phyloP scores from a whole-genome alignment of 2,113 vertebrate species.

The Otis tarda region DNA sequence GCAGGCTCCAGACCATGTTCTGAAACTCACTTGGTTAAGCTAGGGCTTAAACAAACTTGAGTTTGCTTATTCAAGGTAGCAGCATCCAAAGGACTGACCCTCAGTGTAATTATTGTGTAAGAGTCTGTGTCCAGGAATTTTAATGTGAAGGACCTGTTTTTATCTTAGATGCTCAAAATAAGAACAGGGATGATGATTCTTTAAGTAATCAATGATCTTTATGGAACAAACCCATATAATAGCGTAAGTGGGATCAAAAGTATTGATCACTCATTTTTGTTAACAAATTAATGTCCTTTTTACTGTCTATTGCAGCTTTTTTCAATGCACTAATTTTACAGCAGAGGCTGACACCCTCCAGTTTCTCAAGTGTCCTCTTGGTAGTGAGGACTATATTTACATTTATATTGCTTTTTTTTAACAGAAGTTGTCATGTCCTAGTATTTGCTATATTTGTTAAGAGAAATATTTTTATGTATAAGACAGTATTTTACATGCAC shows the following conservation, averaged over 20 bases:
- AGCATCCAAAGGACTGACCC: not conserved
- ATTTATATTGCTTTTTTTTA: not conserved
- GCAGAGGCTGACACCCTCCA: not conserved
- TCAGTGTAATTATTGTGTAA: not conserved
- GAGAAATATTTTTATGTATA: not conserved
- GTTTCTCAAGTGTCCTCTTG: not conserved
- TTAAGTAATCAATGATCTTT: not conserved
- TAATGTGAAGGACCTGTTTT: not conserved
- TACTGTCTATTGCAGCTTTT: not conserved
- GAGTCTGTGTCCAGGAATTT: not conserved
- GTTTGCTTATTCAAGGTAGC: not conserved
- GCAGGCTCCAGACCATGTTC: not conserved
- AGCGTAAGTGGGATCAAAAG: not conserved
- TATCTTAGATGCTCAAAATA: not conserved
- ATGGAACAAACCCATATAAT: not conserved
- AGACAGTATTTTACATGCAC: not conserved
- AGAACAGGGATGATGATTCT: not conserved
- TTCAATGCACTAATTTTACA: not conserved
- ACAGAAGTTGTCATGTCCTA: not conserved
- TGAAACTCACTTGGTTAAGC: not conserved
- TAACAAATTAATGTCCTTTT: not conserved
- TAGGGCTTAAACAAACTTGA: not conserved
- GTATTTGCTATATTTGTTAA: not conserved
- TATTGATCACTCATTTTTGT: not conserved
- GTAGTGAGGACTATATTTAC: not conserved